These are phyloP conservation scores for Galerucella calmariensis DNA, from an alignment of 2,888 invertebrate species.

Conservation along the genomic window DNA sequence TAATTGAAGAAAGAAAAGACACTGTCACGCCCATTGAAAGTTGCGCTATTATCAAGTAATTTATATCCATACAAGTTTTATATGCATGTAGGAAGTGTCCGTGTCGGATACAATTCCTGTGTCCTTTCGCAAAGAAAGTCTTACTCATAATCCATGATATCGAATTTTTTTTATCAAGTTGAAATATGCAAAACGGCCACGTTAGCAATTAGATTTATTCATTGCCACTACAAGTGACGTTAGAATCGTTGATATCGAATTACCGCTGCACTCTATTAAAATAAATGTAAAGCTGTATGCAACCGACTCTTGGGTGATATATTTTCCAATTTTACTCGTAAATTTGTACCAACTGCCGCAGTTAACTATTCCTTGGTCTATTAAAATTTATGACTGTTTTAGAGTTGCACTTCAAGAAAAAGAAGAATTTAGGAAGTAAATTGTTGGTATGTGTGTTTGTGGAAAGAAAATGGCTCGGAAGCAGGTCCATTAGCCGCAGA, in stretches of 20 bases:
- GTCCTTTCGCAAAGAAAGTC: conserved; percentile 2
- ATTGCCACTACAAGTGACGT: not conserved
- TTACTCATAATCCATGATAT: not conserved
- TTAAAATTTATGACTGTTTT: conserved; percentile 1
- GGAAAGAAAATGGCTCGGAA: too few relatives aligned
- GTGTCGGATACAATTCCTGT: conserved; percentile 3
- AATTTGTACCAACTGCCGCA: conserved; percentile 5
- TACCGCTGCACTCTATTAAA: conserved; percentile 2
- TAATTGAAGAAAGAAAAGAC: not conserved
- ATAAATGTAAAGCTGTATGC: conserved; percentile 5
- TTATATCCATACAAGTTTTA: not conserved
- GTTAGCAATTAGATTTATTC: conserved; percentile 8
- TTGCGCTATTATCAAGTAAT: conserved; percentile 3
- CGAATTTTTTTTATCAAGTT: not conserved
- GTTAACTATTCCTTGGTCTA: conserved; percentile 1
- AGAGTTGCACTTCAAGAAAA: too few relatives aligned
- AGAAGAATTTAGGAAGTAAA: too few relatives aligned
- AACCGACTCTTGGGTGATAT: conserved; percentile 7
- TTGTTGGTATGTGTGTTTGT: too few relatives aligned
- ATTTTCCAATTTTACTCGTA: conserved; percentile 14
- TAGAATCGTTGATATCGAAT: not conserved
- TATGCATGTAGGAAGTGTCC: not conserved
- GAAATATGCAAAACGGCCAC: not conserved
- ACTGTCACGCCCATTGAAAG: not conserved
- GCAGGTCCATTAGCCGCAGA: too few relatives aligned